Evolutionary conservation across 2,888 invertebrate genomes (phyloP), one percentile per base, ranked within the genome.

Genomic region (Synergus itoensis): DNA sequence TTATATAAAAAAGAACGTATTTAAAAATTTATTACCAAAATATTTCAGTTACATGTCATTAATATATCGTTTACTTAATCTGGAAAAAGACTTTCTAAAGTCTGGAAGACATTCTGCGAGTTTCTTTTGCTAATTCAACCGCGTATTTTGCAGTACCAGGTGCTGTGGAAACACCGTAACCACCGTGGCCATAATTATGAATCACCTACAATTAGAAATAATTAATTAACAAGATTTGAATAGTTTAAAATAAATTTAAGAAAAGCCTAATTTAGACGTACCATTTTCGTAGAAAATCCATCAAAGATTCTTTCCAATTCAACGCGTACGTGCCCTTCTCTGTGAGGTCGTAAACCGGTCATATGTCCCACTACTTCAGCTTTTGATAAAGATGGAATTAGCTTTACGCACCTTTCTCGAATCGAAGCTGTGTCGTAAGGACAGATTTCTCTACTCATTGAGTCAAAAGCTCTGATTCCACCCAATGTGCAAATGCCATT

Each of bases 161-260:
- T 7, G 97, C 96, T 57, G 97, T 95, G 81, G 96, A 96, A 0
- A 99, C 96, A 0, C 99, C 99, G 90, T 98, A 98, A 0, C 98
- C 98, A 0, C 98, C 98, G 90, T 99, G 99, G 0, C 99, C 99
- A 90, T 99, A 99, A 92, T 98, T 98, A 91, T 99, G 99, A 8
- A 99, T 95, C 48, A 98, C 69, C 92, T 92, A 80, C 77, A 79
- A 28, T 36, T 12, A 14, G 21, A 43, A 64, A 64, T 16, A 43
- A 53, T 65, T 45, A 16, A 77, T 60, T 77, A 78, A 16, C 41
- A 64, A 77, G 28, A 43, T 48, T 77, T 76, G 80, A 69, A 80
- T 77, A 79, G 67, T 78, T 76, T 67, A 67, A 79, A 5, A 75
- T 80, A 80, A 75, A 73, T 57, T 67, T 73, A 67, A 65, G 14